Base-by-base conservation (phyloP, 2,888 invertebrate genomes). In the Drosophila merina region DNA sequence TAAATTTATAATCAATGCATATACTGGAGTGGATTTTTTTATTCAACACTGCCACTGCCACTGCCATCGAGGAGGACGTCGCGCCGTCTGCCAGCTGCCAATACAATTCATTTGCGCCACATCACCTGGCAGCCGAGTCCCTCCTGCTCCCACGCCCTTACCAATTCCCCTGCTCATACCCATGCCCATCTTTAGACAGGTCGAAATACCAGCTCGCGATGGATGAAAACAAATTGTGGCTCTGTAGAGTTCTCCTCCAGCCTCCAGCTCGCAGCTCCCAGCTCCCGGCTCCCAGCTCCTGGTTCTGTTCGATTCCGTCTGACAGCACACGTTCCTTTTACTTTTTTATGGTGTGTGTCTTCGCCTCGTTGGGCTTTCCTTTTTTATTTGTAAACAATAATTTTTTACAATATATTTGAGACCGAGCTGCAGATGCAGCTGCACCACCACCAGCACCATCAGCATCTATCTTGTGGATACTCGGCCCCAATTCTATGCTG, bases 81-180 rank as follows among this genome's bases (percentile, higher is more conserved):
- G 45, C 58, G 54, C 57, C 74, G 79, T 76, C 83, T 82, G 82
- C 83, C 77, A 72, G 74, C 77, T 86, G 81, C 78, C 84, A 83
- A 86, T 73, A 72, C 84, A 86, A 86, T 88, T 86, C 84, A 82
- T 86, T 88, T 85, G 72, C 87, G 75, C 81, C 83, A 75, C 69
- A 82, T 73, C 75, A 79, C 67, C 49, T 63, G 48, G 55, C 67
- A 59, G 72, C 6, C 44, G 25, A 25, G 20, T 20, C 60, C 49
- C 33, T 55, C 47, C 38, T 49, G 33, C 26, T 25, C 20, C 52
- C 5, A 28, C 14, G 6, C 47, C 40, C 42, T 12, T 26, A 10
- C 36, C 44, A 57, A 44, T n/a, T 20, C 2, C 57, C 45, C 7
- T 1, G 44, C 28, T 26, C 44, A 51, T 38, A 31, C 54, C 12